Conservation (phyloP, 2,113 vertebrate species). For the Megaceryle maxima region DNA sequence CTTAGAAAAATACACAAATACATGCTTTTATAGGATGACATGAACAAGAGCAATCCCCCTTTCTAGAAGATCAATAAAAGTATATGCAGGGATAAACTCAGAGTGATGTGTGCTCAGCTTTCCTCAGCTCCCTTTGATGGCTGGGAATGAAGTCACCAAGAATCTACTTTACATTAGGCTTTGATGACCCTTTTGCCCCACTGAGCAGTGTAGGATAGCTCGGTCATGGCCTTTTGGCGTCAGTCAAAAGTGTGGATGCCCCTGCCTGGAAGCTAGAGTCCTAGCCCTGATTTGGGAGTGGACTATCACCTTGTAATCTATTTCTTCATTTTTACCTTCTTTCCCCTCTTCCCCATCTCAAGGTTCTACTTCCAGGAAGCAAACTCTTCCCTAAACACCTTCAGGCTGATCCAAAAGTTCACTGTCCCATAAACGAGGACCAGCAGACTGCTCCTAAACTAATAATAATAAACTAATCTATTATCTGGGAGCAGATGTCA, state of each 20-base stretch:
- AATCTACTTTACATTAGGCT: not conserved
- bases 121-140: not conserved
- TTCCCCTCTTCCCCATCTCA: not conserved
- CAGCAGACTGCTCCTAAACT: not conserved
- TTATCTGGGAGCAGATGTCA: not conserved
- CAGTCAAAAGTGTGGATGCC: rapidly evolving
- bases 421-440: not conserved
- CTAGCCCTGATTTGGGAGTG: not conserved
- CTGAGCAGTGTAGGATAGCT: not conserved
- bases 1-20: not conserved
- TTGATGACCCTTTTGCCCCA: not conserved
- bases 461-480: not conserved
- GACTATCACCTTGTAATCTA: not conserved
- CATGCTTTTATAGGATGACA: not conserved
- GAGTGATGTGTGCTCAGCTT: not conserved
- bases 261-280: not conserved
- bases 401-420: not conserved
- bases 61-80: not conserved
- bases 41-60: not conserved
- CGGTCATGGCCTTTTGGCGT: not conserved
- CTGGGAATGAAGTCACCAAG: rapidly evolving
- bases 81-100: not conserved
- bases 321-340: not conserved
- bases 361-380: not conserved
- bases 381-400: not conserved